A percentile compares a stretch with the other conserved stretches of the same genome.
These are phyloP conservation scores for Charina bottae DNA, from an alignment of 2,113 vertebrate species.

Conservation along the genomic window DNA sequence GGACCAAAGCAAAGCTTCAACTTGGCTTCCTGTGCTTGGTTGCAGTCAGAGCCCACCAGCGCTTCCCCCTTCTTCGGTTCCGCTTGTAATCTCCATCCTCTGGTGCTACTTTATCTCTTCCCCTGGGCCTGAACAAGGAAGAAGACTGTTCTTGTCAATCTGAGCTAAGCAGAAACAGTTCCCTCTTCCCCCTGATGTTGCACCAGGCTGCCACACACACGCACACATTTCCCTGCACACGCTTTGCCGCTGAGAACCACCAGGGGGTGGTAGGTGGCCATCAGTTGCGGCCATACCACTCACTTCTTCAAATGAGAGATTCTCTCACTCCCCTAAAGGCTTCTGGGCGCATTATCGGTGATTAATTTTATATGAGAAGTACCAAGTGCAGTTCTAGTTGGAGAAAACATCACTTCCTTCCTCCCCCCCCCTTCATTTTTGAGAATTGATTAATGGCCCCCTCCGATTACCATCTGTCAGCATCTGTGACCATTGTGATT, in stretches of 20 bases:
- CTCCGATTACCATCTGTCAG: background rate
- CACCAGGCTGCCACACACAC: background rate
- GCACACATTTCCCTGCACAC: background rate
- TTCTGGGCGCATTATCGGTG: background rate
- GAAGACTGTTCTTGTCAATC: background rate
- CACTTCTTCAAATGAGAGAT: background rate
- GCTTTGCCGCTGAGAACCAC: background rate
- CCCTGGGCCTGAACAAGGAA: background rate
- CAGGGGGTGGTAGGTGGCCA: background rate
- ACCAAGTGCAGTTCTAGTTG: background rate
- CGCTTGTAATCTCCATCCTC: background rate
- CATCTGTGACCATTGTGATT: background rate
- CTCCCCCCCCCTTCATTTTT: too few relatives aligned
- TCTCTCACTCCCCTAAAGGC: background rate
- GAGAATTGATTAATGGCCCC: background rate
- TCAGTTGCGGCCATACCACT: fast-evolving
- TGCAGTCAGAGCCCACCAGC: background rate
- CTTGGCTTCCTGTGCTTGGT: background rate
- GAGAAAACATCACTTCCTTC: background rate
- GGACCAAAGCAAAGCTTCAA: background rate
- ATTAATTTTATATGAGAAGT: conserved; percentile 13
- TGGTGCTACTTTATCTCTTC: background rate
- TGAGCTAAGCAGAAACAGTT: too few relatives aligned
- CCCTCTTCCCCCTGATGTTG: background rate
- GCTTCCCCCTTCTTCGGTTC: background rate